Conservation (phyloP, 2,888 invertebrate species). For the Drosophila rellima region DNA sequence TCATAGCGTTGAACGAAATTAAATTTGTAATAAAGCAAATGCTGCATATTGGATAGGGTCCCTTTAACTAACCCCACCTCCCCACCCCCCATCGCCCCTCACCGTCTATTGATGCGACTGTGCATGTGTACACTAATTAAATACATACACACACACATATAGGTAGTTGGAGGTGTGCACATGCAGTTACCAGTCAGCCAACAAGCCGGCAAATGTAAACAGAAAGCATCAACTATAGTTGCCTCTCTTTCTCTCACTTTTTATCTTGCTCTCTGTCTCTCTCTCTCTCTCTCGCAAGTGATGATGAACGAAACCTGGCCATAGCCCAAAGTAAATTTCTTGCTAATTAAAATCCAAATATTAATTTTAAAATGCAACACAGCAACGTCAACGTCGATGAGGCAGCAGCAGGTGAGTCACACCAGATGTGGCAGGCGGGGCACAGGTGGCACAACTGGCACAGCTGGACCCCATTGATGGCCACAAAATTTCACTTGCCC, state of each 20-base stretch:
- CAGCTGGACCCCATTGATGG: conserved; percentile 38
- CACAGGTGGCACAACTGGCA: conserved; percentile 2
- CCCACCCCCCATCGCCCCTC: too few species aligned
- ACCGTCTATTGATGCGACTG: conserved; percentile 38
- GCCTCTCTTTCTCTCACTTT: background rate
- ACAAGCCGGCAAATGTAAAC: conserved; percentile 62
- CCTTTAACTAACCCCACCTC: background rate
- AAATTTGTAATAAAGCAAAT: conserved; percentile 77
- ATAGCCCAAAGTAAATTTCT: conserved; percentile 76
- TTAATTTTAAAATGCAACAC: conserved; percentile 77
- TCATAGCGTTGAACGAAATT: conserved; percentile 53
- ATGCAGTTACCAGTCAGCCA: conserved; percentile 47
- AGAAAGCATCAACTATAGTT: conserved; percentile 35
- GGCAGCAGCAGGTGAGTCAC: conserved; percentile 37
- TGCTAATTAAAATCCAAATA: conserved; percentile 80
- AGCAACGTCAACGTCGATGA: conserved; percentile 16
- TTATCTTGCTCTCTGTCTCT: background rate
- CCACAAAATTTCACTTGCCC: conserved; percentile 48
- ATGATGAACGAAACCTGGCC: conserved; percentile 57
- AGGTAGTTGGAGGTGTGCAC: conserved; percentile 32
- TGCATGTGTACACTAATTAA: conserved; percentile 69
- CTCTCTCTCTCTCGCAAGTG: conserved; percentile 14
- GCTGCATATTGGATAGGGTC: conserved; percentile 72
- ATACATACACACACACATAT: conserved; percentile 38
- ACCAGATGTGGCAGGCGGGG: conserved; percentile 7